These are phyloP conservation scores for Melanerpes aurifrons DNA, from an alignment of 2,113 vertebrate species.

Conservation along the genomic window DNA sequence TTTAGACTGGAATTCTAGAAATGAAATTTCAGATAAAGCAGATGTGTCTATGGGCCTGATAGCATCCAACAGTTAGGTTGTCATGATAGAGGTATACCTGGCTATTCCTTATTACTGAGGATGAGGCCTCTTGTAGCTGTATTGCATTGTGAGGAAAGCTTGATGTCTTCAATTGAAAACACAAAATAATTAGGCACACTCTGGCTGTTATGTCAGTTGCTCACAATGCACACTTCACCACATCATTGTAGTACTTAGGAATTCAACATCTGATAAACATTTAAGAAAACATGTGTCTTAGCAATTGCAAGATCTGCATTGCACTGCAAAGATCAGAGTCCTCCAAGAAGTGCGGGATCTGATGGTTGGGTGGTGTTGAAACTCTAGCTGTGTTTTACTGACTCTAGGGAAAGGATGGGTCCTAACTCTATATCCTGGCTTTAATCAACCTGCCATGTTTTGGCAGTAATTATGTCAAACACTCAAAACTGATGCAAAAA, in stretches of 20 bases:
- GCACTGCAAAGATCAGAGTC: background rate
- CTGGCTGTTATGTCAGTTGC: background rate
- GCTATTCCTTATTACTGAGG: background rate
- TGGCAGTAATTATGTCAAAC: background rate
- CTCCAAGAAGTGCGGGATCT: background rate
- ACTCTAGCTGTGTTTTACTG: background rate
- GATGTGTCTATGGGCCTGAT: background rate
- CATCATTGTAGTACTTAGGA: background rate
- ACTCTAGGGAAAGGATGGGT: background rate
- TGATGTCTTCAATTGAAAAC: background rate
- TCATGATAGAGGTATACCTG: background rate
- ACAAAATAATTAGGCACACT: background rate
- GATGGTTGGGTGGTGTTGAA: background rate
- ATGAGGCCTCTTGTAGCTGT: background rate
- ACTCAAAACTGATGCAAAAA: background rate
- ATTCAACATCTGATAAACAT: background rate
- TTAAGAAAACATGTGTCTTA: background rate
- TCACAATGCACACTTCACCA: background rate
- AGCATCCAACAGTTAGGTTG: background rate
- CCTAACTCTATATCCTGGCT: background rate
- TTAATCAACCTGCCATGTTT: background rate
- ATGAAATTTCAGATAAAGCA: background rate
- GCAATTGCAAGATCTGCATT: accelerated
- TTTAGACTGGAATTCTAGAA: background rate
- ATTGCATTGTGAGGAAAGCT: background rate